Evolutionary conservation across 1,140 invertebrate species (phyloP).

Genomic region (Aphelenchoides fujianensis): DNA sequence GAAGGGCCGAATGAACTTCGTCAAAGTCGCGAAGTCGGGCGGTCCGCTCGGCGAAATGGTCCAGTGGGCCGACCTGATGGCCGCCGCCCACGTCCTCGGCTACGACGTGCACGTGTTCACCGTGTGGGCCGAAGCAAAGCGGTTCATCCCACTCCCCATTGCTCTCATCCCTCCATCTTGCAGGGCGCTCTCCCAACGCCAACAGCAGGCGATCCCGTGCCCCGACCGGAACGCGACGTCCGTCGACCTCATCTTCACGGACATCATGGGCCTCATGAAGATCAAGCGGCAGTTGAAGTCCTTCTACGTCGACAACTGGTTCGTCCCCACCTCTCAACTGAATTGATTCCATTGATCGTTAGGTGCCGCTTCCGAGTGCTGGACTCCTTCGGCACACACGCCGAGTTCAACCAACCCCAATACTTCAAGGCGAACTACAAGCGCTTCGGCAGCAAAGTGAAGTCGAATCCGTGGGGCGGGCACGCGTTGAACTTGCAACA

Average conservation of each 20-base stretch:
- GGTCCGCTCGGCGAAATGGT: conserved; percentile 64
- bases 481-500: conserved; percentile 64
- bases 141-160: not conserved
- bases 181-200: not conserved
- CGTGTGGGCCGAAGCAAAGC: conserved; percentile 44
- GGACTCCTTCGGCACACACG: conserved; percentile 66
- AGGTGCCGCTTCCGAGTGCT: conserved; percentile 64
- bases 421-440: conserved; percentile 63
- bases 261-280: conserved; percentile 63
- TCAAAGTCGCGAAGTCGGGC: conserved; percentile 62
- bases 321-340: no score
- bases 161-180: not conserved
- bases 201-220: not conserved
- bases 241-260: conserved; percentile 62
- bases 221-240: not conserved
- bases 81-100: conserved; percentile 64
- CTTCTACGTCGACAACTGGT: conserved; percentile 62
- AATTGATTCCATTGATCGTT: no score
- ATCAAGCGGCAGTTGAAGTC: conserved; percentile 60
- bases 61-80: conserved; percentile 64
- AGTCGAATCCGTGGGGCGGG: conserved; percentile 64
- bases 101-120: conserved; percentile 64
- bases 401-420: conserved; percentile 59
- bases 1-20: conserved; percentile 63
- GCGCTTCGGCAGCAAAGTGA: conserved; percentile 34